Conservation (phyloP, 2,888 invertebrate genomes). For the Bruchidius siliquastri region DNA sequence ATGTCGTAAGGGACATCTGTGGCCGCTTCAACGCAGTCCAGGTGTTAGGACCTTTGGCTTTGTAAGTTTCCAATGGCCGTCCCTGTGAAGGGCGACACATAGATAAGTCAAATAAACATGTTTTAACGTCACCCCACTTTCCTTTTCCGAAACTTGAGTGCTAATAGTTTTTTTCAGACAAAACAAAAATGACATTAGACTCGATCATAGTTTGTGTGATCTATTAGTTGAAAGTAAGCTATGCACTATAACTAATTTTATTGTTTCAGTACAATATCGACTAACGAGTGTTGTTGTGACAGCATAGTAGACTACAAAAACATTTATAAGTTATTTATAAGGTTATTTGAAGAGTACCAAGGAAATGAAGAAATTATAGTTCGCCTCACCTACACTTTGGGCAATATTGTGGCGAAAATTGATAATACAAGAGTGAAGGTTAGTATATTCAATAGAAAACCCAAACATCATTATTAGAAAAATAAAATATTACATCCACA, state of each 20-base stretch:
- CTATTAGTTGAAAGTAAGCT: too few relatives aligned
- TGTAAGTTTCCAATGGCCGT: too few relatives aligned
- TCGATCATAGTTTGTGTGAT: too few relatives aligned
- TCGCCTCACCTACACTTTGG: constrained; percentile 75
- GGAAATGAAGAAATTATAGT: constrained; percentile 69
- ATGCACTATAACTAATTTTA: neutral
- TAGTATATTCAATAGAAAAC: neutral
- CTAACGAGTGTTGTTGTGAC: constrained; percentile 68
- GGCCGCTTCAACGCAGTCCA: too few relatives aligned
- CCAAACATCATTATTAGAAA: constrained; percentile 11
- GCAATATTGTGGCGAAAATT: constrained; percentile 77
- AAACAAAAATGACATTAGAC: too few relatives aligned
- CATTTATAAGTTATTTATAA: constrained; percentile 56
- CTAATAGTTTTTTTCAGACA: too few relatives aligned
- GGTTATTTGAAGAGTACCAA: constrained; percentile 62
- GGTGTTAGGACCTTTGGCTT: too few relatives aligned
- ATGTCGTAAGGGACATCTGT: too few relatives aligned
- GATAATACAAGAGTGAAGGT: constrained; percentile 65
- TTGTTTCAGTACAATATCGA: constrained; percentile 67
- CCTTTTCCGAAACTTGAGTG: too few relatives aligned
- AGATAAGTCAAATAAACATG: too few relatives aligned
- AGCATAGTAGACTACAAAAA: constrained; percentile 56
- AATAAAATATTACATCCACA: neutral
- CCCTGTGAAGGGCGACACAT: too few relatives aligned
- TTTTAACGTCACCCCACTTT: too few relatives aligned